Evolutionary conservation across 2,888 invertebrate genomes (phyloP).

Genomic region (Pachliopta kotzebuea): DNA sequence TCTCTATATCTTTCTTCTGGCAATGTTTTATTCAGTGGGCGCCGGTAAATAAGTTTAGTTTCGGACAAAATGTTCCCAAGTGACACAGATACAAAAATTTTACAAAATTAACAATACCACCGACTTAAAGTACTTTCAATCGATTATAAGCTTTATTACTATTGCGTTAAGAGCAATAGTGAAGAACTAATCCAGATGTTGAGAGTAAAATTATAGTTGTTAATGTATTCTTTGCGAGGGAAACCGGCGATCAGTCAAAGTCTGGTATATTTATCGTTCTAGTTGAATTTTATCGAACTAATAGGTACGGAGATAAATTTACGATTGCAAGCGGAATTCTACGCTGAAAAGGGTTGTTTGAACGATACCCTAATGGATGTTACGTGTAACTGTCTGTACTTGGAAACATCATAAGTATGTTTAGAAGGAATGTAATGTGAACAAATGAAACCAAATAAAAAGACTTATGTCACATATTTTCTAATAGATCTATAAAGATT

Average conservation of each 20-base stretch:
- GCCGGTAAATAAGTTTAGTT: conserved; percentile 73
- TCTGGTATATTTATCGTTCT: conserved; percentile 78
- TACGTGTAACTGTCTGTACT: conserved; percentile 9
- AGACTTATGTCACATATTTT: no score
- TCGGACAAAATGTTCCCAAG: conserved; percentile 76
- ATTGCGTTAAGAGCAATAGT: conserved; percentile 8
- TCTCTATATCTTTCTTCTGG: conserved; percentile 44
- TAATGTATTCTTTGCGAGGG: conserved; percentile 66
- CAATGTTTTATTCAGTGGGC: conserved; percentile 55
- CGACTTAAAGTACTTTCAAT: neutral
- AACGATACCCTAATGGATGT: conserved; percentile 28
- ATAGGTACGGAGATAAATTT: conserved; percentile 76
- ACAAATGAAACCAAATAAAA: no score
- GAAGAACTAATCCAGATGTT: neutral
- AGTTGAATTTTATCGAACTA: conserved; percentile 80
- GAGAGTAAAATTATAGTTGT: conserved; percentile 39
- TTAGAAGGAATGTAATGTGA: no score
- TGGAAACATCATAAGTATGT: neutral
- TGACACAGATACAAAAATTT: conserved; percentile 67
- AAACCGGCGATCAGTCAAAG: conserved; percentile 73
- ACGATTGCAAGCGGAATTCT: conserved; percentile 68
- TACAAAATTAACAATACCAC: conserved; percentile 39
- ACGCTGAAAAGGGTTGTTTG: conserved; percentile 67
- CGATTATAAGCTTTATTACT: conserved; percentile 29
- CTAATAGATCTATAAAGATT: no score